A percentile compares a stretch with the other conserved stretches of the same genome.
These are phyloP conservation scores for Ernsta delagoae DNA, from an alignment of 2,888 invertebrate genomes.

Conservation along the genomic window DNA sequence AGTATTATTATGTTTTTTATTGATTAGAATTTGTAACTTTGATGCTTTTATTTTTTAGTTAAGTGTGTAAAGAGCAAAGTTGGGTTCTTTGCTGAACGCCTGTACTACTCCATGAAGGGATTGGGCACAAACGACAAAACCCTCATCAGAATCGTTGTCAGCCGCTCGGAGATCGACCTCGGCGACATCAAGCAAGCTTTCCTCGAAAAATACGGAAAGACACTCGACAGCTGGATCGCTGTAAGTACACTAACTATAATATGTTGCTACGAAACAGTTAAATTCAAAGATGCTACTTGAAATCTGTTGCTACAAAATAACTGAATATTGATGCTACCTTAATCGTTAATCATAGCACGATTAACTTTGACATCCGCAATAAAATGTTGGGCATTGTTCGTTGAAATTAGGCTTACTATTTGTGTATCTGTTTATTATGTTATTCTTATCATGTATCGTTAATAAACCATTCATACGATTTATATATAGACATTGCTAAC, in stretches of 20 bases:
- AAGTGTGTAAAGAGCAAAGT: constrained; percentile 96
- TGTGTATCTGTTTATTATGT: background rate
- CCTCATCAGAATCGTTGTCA: constrained; percentile 95
- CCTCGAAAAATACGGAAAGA: constrained; percentile 92
- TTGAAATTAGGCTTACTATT: background rate
- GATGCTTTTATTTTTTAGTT: constrained; percentile 85
- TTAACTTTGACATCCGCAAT: background rate
- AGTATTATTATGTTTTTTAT: too few species aligned
- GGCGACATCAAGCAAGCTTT: constrained; percentile 97
- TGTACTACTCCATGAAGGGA: constrained; percentile 96
- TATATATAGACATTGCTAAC: constrained; percentile 18
- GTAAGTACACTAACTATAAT: constrained; percentile 87
- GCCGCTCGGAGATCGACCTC: constrained; percentile 95
- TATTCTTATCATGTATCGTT: background rate
- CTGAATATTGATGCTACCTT: background rate
- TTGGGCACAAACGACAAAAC: constrained; percentile 96
- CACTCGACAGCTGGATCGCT: constrained; percentile 93
- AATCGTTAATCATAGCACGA: background rate
- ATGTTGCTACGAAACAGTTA: constrained; percentile 1
- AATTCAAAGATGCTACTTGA: constrained; percentile 13
- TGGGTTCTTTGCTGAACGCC: constrained; percentile 95
- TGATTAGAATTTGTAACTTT: too few species aligned
- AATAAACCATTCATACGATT: constrained; percentile 1
- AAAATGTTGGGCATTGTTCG: constrained; percentile 5
- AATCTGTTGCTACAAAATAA: constrained; percentile 6